Conservation (phyloP, 2,113 vertebrate species). For the Phaethon lepturus region DNA sequence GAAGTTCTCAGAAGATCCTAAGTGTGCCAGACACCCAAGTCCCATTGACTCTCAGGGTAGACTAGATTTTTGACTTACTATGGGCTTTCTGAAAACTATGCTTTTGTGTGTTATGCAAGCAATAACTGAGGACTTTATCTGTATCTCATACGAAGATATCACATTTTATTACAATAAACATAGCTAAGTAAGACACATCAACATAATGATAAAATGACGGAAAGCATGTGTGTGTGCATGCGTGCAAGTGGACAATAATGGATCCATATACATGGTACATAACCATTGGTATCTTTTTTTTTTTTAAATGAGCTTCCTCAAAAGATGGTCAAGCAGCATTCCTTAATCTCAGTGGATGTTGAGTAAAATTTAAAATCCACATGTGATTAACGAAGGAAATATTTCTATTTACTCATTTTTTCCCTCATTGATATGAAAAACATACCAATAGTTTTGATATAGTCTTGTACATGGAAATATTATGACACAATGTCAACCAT, state of each 20-base stretch:
- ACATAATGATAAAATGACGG: neutral
- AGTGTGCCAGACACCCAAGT: neutral
- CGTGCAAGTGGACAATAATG: fast-evolving
- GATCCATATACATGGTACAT: neutral
- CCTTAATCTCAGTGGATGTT: neutral
- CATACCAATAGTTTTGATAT: neutral
- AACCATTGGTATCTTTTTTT: neutral
- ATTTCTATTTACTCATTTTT: neutral
- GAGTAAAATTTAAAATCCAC: neutral
- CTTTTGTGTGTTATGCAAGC: neutral
- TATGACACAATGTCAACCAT: neutral
- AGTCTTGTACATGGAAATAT: neutral
- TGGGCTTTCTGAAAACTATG: neutral
- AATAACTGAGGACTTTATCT: neutral
- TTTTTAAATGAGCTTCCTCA: neutral
- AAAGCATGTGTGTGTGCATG: fast-evolving
- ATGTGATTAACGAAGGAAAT: neutral
- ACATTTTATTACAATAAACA: neutral
- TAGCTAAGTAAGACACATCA: neutral
- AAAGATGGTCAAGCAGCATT: neutral
- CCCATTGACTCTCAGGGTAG: fast-evolving
- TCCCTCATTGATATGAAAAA: neutral
- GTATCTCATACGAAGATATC: neutral
- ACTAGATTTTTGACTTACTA: neutral
- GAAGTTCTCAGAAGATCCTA: neutral